phyloP scores from a whole-genome alignment of 2,113 vertebrate genomes.

The Xenus cinereus region DNA sequence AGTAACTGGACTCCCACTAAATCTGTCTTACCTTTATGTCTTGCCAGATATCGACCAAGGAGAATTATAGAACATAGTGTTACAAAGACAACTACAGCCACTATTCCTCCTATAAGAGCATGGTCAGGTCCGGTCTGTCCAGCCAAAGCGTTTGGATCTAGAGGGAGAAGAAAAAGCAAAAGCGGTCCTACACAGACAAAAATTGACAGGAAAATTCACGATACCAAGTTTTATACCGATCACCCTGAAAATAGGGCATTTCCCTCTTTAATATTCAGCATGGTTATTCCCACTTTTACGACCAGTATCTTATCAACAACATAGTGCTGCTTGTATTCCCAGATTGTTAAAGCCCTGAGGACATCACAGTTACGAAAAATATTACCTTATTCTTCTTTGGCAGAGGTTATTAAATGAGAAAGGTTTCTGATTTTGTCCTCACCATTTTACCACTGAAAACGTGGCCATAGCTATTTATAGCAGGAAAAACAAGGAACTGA shows the following conservation, averaged over 20 bases:
- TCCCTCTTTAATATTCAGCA: conserved; percentile 26
- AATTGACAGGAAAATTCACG: not conserved
- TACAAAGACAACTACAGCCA: conserved; percentile 98
- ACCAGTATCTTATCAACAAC: conserved; percentile 35
- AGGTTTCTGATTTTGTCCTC: conserved; percentile 46
- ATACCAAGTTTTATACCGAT: not conserved
- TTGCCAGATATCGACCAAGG: conserved; percentile 96
- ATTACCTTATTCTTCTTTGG: conserved; percentile 16
- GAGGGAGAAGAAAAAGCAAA: conserved; percentile 29
- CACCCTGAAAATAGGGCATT: conserved; percentile 42
- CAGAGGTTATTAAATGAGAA: conserved; percentile 53
- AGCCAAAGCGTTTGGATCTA: conserved; percentile 92
- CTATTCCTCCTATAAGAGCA: conserved; percentile 96
- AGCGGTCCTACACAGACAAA: not conserved
- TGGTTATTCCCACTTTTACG: conserved; percentile 18
- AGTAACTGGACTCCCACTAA: not conserved
- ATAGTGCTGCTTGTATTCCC: conserved; percentile 31
- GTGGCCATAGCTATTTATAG: conserved; percentile 64
- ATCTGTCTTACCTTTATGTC: conserved; percentile 94
- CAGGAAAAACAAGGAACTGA: conserved; percentile 67
- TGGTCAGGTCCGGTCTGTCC: conserved; percentile 91
- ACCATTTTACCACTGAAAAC: conserved; percentile 39
- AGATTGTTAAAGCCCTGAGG: conserved; percentile 47
- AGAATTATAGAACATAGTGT: conserved; percentile 98
- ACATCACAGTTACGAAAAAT: conserved; percentile 27